These are phyloP conservation scores for Cynaeus angustus DNA, from an alignment of 2,888 invertebrate species.

Conservation along the genomic window DNA sequence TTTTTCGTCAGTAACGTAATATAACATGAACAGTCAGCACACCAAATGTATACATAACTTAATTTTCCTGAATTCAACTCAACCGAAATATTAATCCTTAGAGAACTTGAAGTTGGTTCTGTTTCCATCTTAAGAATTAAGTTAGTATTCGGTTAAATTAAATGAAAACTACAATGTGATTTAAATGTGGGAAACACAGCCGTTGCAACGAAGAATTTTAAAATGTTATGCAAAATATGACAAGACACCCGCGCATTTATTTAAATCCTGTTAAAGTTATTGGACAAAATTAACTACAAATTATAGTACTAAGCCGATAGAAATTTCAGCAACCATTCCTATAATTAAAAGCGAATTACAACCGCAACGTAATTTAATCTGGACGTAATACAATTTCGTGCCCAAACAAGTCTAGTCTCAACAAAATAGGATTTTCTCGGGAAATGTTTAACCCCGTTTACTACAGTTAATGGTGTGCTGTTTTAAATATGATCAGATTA, in stretches of 20 bases:
- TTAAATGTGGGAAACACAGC: slow-evolving; percentile 9
- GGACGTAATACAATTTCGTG: slow-evolving; percentile 31
- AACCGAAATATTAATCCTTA: slow-evolving; percentile 21
- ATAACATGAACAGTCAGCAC: slow-evolving; percentile 18
- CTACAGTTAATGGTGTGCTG: slow-evolving; percentile 20
- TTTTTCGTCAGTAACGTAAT: slow-evolving; percentile 18
- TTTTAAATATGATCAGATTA: slow-evolving; percentile 30
- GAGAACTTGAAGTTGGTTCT: slow-evolving; percentile 7
- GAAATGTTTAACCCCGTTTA: slow-evolving; percentile 21
- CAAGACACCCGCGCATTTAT: background rate
- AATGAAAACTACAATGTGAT: slow-evolving; percentile 18
- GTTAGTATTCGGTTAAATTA: slow-evolving; percentile 19
- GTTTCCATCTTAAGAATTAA: slow-evolving; percentile 19
- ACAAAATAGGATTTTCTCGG: slow-evolving; percentile 22
- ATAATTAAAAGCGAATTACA: slow-evolving; percentile 35
- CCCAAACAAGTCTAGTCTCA: slow-evolving; percentile 20
- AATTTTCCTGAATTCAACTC: slow-evolving; percentile 11
- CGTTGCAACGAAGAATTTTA: background rate
- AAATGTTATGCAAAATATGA: background rate
- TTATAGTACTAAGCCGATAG: slow-evolving; percentile 30
- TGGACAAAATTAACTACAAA: slow-evolving; percentile 28
- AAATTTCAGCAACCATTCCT: slow-evolving; percentile 28
- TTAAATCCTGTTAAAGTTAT: slow-evolving; percentile 8
- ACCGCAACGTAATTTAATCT: slow-evolving; percentile 40
- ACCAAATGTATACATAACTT: slow-evolving; percentile 20